Percentiles rank a stretch among this genome's conserved stretches.
Evolutionary conservation across 2,888 invertebrate genomes (phyloP).

Genomic region (Acanthosepion esculentum): DNA sequence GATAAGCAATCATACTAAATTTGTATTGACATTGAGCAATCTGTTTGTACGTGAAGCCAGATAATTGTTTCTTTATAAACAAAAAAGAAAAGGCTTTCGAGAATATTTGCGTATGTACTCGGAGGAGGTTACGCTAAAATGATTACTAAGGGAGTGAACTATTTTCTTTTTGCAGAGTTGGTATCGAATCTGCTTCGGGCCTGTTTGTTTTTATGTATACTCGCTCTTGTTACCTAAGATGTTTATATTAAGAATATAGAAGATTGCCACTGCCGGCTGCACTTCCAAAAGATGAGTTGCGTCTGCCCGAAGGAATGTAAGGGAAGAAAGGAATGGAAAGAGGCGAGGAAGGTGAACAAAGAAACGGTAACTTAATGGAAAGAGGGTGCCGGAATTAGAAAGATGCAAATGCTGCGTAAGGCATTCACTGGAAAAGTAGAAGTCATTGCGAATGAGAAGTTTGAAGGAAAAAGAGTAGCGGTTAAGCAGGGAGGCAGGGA

Average conservation of each 20-base stretch:
- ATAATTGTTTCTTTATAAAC: slow-evolving; percentile 22
- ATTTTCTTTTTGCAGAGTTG: background rate
- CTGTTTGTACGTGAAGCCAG: slow-evolving; percentile 17
- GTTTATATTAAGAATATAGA: slow-evolving; percentile 33
- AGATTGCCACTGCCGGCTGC: slow-evolving; percentile 33
- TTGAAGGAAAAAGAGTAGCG: too few relatives aligned
- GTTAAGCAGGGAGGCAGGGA: fast-evolving
- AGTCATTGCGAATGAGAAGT: background rate
- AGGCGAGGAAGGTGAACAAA: background rate
- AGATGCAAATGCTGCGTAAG: background rate
- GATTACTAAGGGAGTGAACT: slow-evolving; percentile 14
- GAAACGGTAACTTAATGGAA: background rate
- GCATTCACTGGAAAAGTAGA: background rate
- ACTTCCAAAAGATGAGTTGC: background rate
- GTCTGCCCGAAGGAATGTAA: background rate
- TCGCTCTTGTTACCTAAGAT: background rate
- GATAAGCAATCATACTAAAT: background rate
- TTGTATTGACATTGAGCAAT: background rate
- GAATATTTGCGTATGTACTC: background rate
- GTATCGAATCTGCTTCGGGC: slow-evolving; percentile 33
- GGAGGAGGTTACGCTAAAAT: background rate
- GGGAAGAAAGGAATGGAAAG: background rate
- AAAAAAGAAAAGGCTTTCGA: slow-evolving; percentile 8
- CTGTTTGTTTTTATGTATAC: background rate
- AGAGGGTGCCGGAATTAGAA: background rate